Percentiles rank a stretch among this genome's conserved stretches.
Conservation (phyloP, 1,140 invertebrate genomes). For the Bombus vancouverensis region DNA sequence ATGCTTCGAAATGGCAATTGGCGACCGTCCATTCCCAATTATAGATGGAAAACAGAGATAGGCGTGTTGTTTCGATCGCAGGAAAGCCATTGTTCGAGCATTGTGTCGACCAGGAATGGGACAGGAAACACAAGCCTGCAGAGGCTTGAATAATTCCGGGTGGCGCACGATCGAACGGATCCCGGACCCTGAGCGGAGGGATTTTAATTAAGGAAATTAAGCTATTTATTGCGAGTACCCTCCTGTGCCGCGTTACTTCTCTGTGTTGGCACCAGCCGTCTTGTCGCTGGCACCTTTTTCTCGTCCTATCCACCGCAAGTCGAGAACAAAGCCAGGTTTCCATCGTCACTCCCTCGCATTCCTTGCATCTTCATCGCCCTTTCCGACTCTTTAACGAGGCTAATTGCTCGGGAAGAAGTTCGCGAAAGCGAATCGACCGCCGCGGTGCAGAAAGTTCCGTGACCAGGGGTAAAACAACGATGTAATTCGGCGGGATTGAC, state of each 20-base stretch:
- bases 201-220: constrained; percentile 77
- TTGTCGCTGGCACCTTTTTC: constrained; percentile 29
- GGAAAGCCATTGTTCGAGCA: neutral
- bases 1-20: neutral
- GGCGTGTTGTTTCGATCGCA: neutral
- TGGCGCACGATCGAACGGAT: constrained; percentile 1
- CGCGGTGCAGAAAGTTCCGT: constrained; percentile 35
- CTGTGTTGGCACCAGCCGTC: constrained; percentile 4
- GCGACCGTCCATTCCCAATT: neutral
- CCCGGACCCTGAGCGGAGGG: constrained; percentile 6
- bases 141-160: neutral
- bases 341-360: neutral
- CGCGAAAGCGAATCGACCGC: constrained; percentile 19
- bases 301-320: neutral
- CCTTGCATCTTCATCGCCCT: neutral
- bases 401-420: constrained; percentile 61
- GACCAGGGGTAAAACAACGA: constrained; percentile 42
- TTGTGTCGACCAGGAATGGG: neutral
- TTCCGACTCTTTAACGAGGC: constrained; percentile 59
- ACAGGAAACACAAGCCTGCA: neutral
- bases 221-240: constrained; percentile 70
- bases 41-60: constrained; percentile 3
- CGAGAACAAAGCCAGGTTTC: constrained; percentile 37
- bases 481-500: constrained; percentile 42
- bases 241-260: constrained; percentile 13